Evolutionary conservation across 1,140 invertebrate species (phyloP), one percentile per base, ranked within the genome.

Genomic region (Orius insidiosus): DNA sequence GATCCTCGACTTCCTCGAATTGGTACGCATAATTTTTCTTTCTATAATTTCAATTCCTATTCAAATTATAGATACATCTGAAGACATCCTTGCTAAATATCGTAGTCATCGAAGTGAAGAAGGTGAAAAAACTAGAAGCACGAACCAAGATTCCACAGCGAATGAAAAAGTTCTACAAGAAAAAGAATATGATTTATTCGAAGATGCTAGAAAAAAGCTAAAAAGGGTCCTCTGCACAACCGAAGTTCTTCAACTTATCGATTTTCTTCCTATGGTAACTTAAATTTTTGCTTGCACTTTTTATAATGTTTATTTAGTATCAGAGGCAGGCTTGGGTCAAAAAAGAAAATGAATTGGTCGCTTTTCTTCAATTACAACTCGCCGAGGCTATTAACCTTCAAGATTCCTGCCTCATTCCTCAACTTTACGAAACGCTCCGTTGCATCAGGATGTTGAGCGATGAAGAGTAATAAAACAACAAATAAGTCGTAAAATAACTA

Each of bases 51-150:
- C 9, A 38, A 19, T 40, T 10, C 7, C 14, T 14, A 2, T 47
- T 47, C 14, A n/a, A 37, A 36, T 50, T 45, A 45, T 53, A 72
- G 85, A 88, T 62, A 76, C 74, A 33, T 76, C 82, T 9, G 90
- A 96, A 59, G 90, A 95, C 57, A 96, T 97, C 56, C 70, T 97
- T 52, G 89, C 85, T 16, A 96, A 95, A 59, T 97, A 97, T 62
- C 69, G 90, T 10, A 75, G 82, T 39, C 89, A 90, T 13, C 37
- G 44, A n/a, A 24, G 2, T 15, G 45, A 51, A 18, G 8, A 19
- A 8, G 11, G 14, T 7, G 40, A 38, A 40, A 30, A 19, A 4
- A 24, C 14, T 9, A 9, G 11, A 10, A 51, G 48, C 32, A 13
- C 33, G 13, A 38, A 38, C 5, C 9, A 16, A 18, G 19, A 16